Evolutionary conservation across 1,140 invertebrate genomes (phyloP).

Genomic region (Drosophila teissieri): DNA sequence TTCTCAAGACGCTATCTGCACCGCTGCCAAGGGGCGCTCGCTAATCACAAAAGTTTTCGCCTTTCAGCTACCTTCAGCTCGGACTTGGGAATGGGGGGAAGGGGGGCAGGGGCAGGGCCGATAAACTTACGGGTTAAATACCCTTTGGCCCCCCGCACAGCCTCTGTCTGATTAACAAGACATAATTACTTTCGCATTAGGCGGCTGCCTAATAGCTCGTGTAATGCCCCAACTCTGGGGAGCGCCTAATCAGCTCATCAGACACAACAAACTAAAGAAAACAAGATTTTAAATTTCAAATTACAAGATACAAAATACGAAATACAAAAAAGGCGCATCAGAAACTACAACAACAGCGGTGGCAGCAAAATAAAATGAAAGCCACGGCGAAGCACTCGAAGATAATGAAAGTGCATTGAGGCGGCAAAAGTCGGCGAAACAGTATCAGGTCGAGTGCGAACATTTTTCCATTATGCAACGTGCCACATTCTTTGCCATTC

Average conservation of each 20-base stretch:
- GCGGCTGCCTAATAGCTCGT: slow-evolving; percentile 74
- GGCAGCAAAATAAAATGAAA: slow-evolving; percentile 20
- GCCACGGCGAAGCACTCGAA: slow-evolving; percentile 61
- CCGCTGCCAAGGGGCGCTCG: slow-evolving; percentile 33
- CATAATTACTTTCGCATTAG: slow-evolving; percentile 82
- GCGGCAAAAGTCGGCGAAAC: slow-evolving; percentile 62
- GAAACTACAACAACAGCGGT: slow-evolving; percentile 17
- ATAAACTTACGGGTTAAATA: slow-evolving; percentile 59
- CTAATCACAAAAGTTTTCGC: slow-evolving; percentile 74
- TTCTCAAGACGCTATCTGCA: slow-evolving; percentile 52
- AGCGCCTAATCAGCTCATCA: slow-evolving; percentile 68
- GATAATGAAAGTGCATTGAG: slow-evolving; percentile 80
- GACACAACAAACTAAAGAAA: slow-evolving; percentile 48
- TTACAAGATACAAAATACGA: slow-evolving; percentile 19
- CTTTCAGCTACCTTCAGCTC: slow-evolving; percentile 67
- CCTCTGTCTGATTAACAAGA: slow-evolving; percentile 69
- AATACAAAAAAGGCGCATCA: slow-evolving; percentile 17
- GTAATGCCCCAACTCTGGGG: slow-evolving; percentile 58
- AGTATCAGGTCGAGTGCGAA: slow-evolving; percentile 71
- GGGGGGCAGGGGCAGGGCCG: slow-evolving; percentile 15
- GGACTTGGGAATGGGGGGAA: slow-evolving; percentile 25
- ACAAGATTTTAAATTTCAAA: slow-evolving; percentile 30
- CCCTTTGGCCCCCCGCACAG: slow-evolving; percentile 51
- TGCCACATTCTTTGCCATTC: slow-evolving; percentile 54
- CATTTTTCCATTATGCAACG: slow-evolving; percentile 72